These are phyloP conservation scores for Lepidocyrtinus sp. DNA, from an alignment of 2,888 invertebrate species.

Conservation along the genomic window DNA sequence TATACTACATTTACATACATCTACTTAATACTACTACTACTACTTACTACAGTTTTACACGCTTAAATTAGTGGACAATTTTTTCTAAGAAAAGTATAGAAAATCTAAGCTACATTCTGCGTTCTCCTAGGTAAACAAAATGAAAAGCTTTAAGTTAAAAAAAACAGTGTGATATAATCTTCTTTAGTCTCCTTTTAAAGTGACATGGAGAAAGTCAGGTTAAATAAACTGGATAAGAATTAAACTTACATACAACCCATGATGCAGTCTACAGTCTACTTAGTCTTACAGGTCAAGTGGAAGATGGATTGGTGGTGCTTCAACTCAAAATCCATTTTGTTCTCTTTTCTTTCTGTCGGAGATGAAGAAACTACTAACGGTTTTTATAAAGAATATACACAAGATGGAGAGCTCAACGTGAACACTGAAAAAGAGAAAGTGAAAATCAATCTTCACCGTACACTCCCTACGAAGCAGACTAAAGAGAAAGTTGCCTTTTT, in stretches of 20 bases:
- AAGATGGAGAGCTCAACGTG: too few relatives aligned
- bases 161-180: constrained; percentile 60
- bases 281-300: too few relatives aligned
- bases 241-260: constrained; percentile 15
- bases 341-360: too few relatives aligned
- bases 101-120: neutral
- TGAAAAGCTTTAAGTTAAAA: constrained; percentile 25
- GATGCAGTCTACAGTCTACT: too few relatives aligned
- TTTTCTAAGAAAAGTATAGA: neutral
- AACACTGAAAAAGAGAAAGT: too few relatives aligned
- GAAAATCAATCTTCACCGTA: too few relatives aligned
- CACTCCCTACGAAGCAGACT: neutral
- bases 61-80: constrained; percentile 16
- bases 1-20: constrained; percentile 24
- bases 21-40: constrained; percentile 28
- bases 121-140: neutral
- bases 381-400: too few relatives aligned
- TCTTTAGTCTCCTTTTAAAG: constrained; percentile 51
- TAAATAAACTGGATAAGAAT: neutral
- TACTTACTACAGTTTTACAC: constrained; percentile 22
- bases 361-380: too few relatives aligned
- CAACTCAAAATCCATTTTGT: too few relatives aligned
- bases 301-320: too few relatives aligned
- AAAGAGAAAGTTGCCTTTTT: neutral
- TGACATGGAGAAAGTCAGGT: constrained; percentile 14